Evolutionary conservation across 2,113 vertebrate genomes (phyloP).

Genomic region (Cercopithecus mona): DNA sequence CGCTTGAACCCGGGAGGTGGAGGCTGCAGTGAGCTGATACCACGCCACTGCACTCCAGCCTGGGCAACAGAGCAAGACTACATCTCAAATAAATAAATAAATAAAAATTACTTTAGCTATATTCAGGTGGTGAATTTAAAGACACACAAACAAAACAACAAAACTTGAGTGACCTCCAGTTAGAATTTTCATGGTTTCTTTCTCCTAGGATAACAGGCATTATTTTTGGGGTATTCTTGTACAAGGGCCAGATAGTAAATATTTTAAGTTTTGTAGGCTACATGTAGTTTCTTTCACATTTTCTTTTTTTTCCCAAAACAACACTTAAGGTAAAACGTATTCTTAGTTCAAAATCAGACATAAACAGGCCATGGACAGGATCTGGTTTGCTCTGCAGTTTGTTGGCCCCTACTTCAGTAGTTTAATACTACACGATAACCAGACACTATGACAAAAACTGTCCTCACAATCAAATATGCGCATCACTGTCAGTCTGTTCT

Average conservation of each 20-base stretch:
- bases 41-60: too few relatives aligned
- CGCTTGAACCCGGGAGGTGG: too few relatives aligned
- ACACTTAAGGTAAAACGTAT: background rate
- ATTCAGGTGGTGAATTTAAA: constrained; percentile 4
- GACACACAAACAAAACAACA: background rate
- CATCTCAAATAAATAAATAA: background rate
- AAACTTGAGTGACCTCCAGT: background rate
- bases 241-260: background rate
- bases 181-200: background rate
- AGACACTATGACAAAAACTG: background rate
- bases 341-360: background rate
- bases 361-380: background rate
- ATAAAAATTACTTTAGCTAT: background rate
- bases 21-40: too few relatives aligned
- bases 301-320: background rate
- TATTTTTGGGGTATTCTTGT: background rate
- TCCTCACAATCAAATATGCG: background rate
- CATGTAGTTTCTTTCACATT: background rate
- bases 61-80: too few relatives aligned
- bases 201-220: background rate
- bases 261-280: background rate
- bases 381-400: background rate
- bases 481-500: background rate
- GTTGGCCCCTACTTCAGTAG: background rate
- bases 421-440: background rate